Evolutionary conservation across 2,888 invertebrate genomes (phyloP).

Genomic region (Lobophora halterata): DNA sequence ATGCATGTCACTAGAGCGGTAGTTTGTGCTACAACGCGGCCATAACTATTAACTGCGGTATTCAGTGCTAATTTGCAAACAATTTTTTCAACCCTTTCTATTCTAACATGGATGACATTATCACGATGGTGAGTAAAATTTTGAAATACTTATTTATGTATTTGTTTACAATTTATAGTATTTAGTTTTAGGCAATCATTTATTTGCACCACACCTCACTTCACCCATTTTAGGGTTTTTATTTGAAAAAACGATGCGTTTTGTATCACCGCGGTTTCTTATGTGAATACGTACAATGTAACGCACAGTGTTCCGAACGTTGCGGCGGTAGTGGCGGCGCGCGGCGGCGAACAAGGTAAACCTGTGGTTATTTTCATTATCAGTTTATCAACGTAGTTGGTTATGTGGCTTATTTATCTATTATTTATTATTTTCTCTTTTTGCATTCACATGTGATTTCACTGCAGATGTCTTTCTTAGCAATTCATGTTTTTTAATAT

Average conservation of each 20-base stretch:
- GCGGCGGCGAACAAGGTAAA: slow-evolving; percentile 38
- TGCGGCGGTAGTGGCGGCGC: slow-evolving; percentile 35
- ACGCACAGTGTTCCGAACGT: slow-evolving; percentile 50
- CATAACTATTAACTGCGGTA: slow-evolving; percentile 38
- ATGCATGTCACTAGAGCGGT: slow-evolving; percentile 58
- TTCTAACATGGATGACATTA: slow-evolving; percentile 50
- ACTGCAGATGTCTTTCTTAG: slow-evolving; percentile 73
- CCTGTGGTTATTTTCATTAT: slow-evolving; percentile 55
- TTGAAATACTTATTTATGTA: slow-evolving; percentile 30
- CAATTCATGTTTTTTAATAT: slow-evolving; percentile 67
- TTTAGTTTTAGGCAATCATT: slow-evolving; percentile 42
- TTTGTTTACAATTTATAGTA: slow-evolving; percentile 43
- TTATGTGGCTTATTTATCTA: slow-evolving; percentile 78
- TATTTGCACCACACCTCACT: slow-evolving; percentile 55
- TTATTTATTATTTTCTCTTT: slow-evolving; percentile 68
- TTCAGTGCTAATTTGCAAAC: slow-evolving; percentile 48
- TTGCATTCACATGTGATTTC: slow-evolving; percentile 82
- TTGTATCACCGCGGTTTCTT: slow-evolving; percentile 40
- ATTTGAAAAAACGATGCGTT: slow-evolving; percentile 33
- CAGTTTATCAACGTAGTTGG: slow-evolving; percentile 62
- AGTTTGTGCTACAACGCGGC: slow-evolving; percentile 34
- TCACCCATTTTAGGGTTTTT: slow-evolving; percentile 44
- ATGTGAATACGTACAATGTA: slow-evolving; percentile 33
- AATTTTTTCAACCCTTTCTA: slow-evolving; percentile 28
- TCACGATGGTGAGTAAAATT: slow-evolving; percentile 60